Evolutionary conservation across 1,140 invertebrate genomes (phyloP).

Genomic region (Macrobrachium rosenbergii): DNA sequence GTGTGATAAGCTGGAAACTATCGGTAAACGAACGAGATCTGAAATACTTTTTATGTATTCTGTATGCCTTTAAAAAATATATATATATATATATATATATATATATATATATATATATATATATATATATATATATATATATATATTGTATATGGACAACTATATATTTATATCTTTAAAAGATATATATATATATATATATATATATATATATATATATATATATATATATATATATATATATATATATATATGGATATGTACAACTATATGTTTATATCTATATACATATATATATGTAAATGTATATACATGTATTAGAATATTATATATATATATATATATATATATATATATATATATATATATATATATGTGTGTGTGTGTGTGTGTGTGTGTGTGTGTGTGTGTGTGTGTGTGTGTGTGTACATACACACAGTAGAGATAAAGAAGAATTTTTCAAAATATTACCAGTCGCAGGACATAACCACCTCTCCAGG

Average conservation of each 20-base stretch:
- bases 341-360: conserved; percentile 16
- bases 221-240: conserved; percentile 22
- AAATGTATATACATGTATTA: no score
- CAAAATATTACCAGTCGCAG: no score
- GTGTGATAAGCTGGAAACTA: no score
- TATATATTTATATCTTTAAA: background rate
- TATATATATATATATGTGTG: background rate
- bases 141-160: conserved; percentile 15
- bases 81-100: conserved; percentile 6
- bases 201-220: conserved; percentile 19
- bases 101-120: no score
- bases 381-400: background rate
- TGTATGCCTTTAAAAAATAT: background rate
- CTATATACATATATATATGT: background rate
- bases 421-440: no score
- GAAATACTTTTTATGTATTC: no score
- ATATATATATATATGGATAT: background rate
- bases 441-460: no score
- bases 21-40: no score
- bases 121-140: no score
- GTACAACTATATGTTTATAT: background rate
- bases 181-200: no score
- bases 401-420: no score
- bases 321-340: conserved; percentile 18
- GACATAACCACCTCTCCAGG: no score